Percentiles rank a stretch among this genome's conserved stretches.
These are phyloP conservation scores for Clarias pachynema DNA, from an alignment of 2,797 vertebrate genomes.

Conservation along the genomic window DNA sequence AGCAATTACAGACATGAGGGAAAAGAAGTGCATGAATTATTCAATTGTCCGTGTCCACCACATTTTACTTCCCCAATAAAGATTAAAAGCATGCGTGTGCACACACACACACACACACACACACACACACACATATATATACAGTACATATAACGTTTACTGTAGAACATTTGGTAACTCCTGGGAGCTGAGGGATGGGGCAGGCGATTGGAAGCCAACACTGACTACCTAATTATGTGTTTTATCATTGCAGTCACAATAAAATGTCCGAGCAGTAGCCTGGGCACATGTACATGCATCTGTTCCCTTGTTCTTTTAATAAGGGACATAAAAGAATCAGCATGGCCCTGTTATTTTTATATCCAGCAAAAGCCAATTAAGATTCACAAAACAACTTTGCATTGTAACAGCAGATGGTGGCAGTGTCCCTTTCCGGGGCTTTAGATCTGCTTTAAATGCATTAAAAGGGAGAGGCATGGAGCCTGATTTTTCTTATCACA, in stretches of 20 bases:
- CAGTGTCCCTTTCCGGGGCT: conserved; percentile 23
- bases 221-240: conserved; percentile 77
- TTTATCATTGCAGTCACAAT: conserved; percentile 80
- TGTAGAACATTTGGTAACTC: conserved; percentile 29
- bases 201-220: conserved; percentile 67
- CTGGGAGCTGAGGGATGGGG: conserved; percentile 47
- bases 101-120: background rate
- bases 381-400: conserved; percentile 51
- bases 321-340: conserved; percentile 81
- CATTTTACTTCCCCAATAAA: conserved; percentile 73
- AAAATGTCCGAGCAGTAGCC: conserved; percentile 76
- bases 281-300: conserved; percentile 75
- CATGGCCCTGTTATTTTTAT: conserved; percentile 70
- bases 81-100: conserved; percentile 1
- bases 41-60: conserved; percentile 70
- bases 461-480: conserved; percentile 14
- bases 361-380: conserved; percentile 66
- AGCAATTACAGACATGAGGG: conserved; percentile 70
- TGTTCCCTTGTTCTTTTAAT: conserved; percentile 78
- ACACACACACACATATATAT: background rate
- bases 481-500: conserved; percentile 35
- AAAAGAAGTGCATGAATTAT: conserved; percentile 66
- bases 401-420: background rate
- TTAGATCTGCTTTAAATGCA: conserved; percentile 37
- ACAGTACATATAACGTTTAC: conserved; percentile 55